Percentiles rank a stretch among this genome's conserved stretches.
Conservation (phyloP, 2,797 vertebrate species). For the Emydoidea blandingii region DNA sequence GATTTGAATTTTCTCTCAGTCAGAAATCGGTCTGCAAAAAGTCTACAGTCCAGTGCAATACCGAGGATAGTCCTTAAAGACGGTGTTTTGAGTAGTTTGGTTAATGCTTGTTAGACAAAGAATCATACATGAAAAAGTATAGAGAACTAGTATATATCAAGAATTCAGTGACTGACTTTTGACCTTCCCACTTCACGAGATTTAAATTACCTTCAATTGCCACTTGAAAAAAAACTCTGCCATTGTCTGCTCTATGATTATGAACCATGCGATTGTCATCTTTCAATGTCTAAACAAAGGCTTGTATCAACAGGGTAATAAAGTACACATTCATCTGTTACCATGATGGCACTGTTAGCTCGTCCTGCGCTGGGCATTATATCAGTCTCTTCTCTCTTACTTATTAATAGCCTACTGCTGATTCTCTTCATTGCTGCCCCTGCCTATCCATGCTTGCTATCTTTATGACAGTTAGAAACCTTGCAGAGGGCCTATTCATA, state of each 20-base stretch:
- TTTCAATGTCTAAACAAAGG: slow-evolving; percentile 19
- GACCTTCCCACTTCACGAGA: slow-evolving; percentile 23
- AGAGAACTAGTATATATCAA: neutral
- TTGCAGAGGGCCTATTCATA: slow-evolving; percentile 44
- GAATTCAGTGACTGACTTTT: slow-evolving; percentile 21
- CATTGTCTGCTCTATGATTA: slow-evolving; percentile 3
- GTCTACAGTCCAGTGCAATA: neutral
- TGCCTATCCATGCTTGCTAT: neutral
- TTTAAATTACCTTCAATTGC: neutral
- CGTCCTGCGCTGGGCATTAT: neutral
- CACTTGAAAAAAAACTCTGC: neutral
- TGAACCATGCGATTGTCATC: slow-evolving; percentile 10
- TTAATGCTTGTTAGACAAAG: neutral
- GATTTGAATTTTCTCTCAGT: neutral
- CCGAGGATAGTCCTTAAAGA: neutral
- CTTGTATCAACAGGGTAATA: slow-evolving; percentile 20
- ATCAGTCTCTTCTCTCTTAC: neutral
- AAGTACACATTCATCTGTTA: neutral
- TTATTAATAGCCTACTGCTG: neutral
- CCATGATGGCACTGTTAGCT: slow-evolving; percentile 6
- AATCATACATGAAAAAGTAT: neutral
- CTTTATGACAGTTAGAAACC: slow-evolving; percentile 42
- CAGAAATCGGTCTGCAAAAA: neutral
- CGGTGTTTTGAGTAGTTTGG: neutral
- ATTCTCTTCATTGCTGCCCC: slow-evolving; percentile 8